A percentile compares a stretch with the other conserved stretches of the same genome.
phyloP scores from a whole-genome alignment of 1,140 invertebrate species.

The Propsilocerus akamusi region DNA sequence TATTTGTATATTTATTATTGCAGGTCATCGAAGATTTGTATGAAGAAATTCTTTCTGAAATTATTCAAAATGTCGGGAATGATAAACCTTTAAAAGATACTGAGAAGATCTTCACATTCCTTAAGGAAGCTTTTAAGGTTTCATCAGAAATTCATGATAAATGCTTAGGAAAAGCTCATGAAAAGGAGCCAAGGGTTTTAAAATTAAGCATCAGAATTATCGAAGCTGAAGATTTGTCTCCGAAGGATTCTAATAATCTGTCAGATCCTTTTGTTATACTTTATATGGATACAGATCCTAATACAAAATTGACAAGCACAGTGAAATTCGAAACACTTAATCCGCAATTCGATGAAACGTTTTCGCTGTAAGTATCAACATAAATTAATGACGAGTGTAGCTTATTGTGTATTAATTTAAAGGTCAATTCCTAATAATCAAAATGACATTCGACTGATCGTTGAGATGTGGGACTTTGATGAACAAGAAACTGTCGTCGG shows the following conservation, averaged over 20 bases:
- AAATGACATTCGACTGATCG: conserved; percentile 39
- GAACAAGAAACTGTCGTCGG: conserved; percentile 73
- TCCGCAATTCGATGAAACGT: conserved; percentile 92
- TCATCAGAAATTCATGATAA: conserved; percentile 50
- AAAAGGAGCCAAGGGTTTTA: conserved; percentile 75
- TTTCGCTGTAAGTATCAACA: conserved; percentile 82
- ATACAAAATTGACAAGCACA: conserved; percentile 70
- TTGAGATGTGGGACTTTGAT: conserved; percentile 78
- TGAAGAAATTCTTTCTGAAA: conserved; percentile 79
- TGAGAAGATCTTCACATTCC: conserved; percentile 57
- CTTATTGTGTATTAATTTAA: conserved; percentile 16
- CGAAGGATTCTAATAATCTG: conserved; percentile 90
- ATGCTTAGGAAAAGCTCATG: conserved; percentile 42
- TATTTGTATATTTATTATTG: too few relatives aligned
- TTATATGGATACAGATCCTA: conserved; percentile 53
- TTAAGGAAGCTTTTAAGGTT: conserved; percentile 76
- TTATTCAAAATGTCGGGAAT: conserved; percentile 78
- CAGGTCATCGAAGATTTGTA: conserved; percentile 87
- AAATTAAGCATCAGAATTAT: conserved; percentile 86
- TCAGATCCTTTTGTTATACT: conserved; percentile 89
- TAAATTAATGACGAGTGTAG: background rate
- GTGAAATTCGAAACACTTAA: conserved; percentile 78
- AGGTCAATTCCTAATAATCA: conserved; percentile 42
- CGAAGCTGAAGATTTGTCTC: conserved; percentile 77
- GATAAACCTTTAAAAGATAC: conserved; percentile 45